phyloP scores from a whole-genome alignment of 2,113 vertebrate genomes.

The Neotoma lepida region DNA sequence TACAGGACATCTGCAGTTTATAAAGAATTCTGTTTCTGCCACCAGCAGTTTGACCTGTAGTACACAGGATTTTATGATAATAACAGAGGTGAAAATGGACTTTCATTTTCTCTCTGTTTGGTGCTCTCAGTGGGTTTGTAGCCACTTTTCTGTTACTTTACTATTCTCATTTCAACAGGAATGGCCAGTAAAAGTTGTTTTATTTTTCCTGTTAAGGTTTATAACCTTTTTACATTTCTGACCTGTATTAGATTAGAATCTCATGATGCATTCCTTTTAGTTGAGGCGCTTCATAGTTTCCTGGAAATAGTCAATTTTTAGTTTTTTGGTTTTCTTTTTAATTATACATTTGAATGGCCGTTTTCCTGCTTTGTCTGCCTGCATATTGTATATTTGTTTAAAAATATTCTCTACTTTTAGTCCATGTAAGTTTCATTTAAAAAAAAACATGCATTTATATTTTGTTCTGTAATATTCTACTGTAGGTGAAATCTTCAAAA shows the following conservation, averaged over 20 bases:
- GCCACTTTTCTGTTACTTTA: conserved; percentile 91
- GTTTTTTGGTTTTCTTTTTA: conserved; percentile 83
- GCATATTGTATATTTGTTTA: conserved; percentile 92
- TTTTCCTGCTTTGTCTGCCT: conserved; percentile 91
- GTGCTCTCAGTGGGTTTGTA: conserved; percentile 92
- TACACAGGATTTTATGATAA: conserved; percentile 90
- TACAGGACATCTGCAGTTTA: conserved; percentile 89
- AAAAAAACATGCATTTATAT: conserved; percentile 87
- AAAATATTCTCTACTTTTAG: conserved; percentile 90
- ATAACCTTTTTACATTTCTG: conserved; percentile 91
- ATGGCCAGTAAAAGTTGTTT: conserved; percentile 93
- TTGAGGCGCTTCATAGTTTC: conserved; percentile 90
- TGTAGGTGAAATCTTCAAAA: conserved; percentile 87
- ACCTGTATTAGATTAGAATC: conserved; percentile 91
- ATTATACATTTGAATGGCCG: conserved; percentile 87
- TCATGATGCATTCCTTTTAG: conserved; percentile 97
- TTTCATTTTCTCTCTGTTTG: conserved; percentile 89
- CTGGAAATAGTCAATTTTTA: conserved; percentile 89
- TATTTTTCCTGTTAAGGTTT: conserved; percentile 90
- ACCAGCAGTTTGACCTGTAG: conserved; percentile 89
- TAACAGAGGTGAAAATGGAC: conserved; percentile 90
- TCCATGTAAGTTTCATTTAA: conserved; percentile 89
- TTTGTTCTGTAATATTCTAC: conserved; percentile 91
- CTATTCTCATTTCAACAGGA: conserved; percentile 93
- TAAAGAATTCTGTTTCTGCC: conserved; percentile 92